Base-by-base conservation (phyloP, 2,797 vertebrate species). In the Girardinus metallicus region DNA sequence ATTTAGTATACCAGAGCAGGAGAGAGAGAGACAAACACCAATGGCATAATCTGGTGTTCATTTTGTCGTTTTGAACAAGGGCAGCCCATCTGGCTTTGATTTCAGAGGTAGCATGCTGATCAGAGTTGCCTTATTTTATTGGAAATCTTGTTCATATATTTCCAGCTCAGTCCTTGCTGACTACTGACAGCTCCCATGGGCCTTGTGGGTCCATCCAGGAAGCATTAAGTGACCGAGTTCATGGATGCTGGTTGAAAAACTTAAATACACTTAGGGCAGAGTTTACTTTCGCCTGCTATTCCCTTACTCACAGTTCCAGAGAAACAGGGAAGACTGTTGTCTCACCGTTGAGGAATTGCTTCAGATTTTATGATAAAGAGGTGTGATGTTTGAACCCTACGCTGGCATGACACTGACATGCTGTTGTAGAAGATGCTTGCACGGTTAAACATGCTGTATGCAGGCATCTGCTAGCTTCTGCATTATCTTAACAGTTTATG, bases 91-190 rank as follows among this genome's bases (percentile, higher is more conserved):
- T 96, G 94, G 93, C 93, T 96, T 92, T 95, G 88, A 96, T 96
- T 97, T 91, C 70, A 90, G 76, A 83, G 91, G 87, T 85, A 46
- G 91, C 92, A 93, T 87, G 88, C 94, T 89, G 94, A 92, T 95
- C 92, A 90, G 91, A 94, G 92, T 95, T 95, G 93, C 93, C 91
- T 92, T 93, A 92, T 96, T 96, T 96, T 96, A 96, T 96, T 96
- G 93, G 95, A 94, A 95, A 91, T 91, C 92, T 90, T 96, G 95
- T 96, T 96, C 94, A 81, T 95, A 94, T 96, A 95, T 96, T 92
- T 91, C 88, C 86, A 85, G 87, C 86, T 86, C 84, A 13, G 87
- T 93, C 90, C 88, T 84, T 68, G 60, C 92, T 94, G 94, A 95
- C 95, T 94, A 94, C 91, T 93, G 92, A 93, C 88, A 91, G 88